Evolutionary conservation across 1,140 invertebrate species (phyloP), one percentile per base, ranked within the genome.

Genomic region (Parasteatoda tepidariorum): DNA sequence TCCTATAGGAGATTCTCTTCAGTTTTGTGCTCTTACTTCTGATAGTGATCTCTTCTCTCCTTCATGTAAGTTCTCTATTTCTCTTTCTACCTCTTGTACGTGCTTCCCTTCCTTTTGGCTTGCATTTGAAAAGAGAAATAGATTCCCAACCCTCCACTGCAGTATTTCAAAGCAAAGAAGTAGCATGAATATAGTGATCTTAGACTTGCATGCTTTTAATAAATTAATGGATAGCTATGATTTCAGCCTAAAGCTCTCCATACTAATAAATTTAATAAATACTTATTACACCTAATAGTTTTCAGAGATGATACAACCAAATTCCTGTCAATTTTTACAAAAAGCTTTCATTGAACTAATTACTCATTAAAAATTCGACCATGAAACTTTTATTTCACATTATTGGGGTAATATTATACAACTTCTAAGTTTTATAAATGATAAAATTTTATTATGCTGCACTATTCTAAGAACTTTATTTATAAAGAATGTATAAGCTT

Each of bases 31-130:
- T 22, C 81, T 86, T 24, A 84, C 83, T 59, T 86, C 86, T 83
- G 86, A 86, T 81, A 86, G 71, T 86, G 86, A 87, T 75, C 73
- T 87, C 55, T 86, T 87, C 86, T 85, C 86, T 66, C 86, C 86
- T 74, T 86, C 85, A 84, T 87, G 86, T 87, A 86, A 87, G 86
- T 87, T 67, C 15, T 22, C 62, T 84, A n/a, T 38, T 78, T 55
- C 64, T 68, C 41, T 61, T 71, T 70, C 55, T 31, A 30, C 38
- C 30, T 41, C 48, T 79, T 54, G 22, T 54, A 18, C 57, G 62
- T 73, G 41, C 24, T 31, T 67, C 54, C 22, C 48, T 55, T 13
- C 26, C 30, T 62, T 68, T 34, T 64, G 68, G 70, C 70, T 75
- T 34, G 26, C 24, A 41, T 64, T 73, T 33, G 55, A 74, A 38